These are phyloP conservation scores for Hemibagrus guttatus DNA, from an alignment of 2,797 vertebrate genomes.

Conservation along the genomic window DNA sequence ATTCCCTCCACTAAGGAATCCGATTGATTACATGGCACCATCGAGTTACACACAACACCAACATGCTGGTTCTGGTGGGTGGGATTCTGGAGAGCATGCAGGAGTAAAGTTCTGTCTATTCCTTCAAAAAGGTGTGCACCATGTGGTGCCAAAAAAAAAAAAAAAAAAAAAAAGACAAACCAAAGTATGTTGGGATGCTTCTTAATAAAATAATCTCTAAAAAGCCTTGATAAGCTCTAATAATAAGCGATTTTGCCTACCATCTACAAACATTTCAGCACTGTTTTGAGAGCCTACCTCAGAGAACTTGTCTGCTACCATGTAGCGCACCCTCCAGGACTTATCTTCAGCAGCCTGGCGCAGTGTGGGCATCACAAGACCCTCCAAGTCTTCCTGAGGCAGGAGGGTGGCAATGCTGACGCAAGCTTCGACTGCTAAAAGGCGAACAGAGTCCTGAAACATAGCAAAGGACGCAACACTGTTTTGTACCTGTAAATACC, in stretches of 20 bases:
- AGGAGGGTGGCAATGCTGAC: constrained; percentile 87
- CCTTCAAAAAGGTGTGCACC: background rate
- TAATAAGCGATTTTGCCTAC: too few relatives aligned
- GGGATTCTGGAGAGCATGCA: background rate
- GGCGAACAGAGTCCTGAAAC: constrained; percentile 84
- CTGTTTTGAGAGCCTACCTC: constrained; percentile 68
- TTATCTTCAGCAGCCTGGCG: constrained; percentile 86
- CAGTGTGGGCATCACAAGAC: constrained; percentile 86
- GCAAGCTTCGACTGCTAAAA: constrained; percentile 88
- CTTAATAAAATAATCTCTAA: background rate
- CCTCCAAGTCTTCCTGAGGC: constrained; percentile 86
- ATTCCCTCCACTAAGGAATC: background rate
- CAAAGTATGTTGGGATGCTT: background rate
- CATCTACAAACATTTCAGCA: background rate
- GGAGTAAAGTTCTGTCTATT: too few relatives aligned
- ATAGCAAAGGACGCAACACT: background rate
- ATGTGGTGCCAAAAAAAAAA: background rate
- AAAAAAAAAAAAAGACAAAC: background rate
- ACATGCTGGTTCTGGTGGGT: background rate
- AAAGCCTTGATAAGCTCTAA: too few relatives aligned
- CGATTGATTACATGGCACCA: too few relatives aligned
- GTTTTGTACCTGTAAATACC: background rate
- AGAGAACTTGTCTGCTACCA: constrained; percentile 88
- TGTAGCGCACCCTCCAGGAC: constrained; percentile 87
- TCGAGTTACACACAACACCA: too few relatives aligned